These are phyloP conservation scores for Drosophila imparisetae DNA, from an alignment of 2,888 invertebrate genomes.

Conservation along the genomic window DNA sequence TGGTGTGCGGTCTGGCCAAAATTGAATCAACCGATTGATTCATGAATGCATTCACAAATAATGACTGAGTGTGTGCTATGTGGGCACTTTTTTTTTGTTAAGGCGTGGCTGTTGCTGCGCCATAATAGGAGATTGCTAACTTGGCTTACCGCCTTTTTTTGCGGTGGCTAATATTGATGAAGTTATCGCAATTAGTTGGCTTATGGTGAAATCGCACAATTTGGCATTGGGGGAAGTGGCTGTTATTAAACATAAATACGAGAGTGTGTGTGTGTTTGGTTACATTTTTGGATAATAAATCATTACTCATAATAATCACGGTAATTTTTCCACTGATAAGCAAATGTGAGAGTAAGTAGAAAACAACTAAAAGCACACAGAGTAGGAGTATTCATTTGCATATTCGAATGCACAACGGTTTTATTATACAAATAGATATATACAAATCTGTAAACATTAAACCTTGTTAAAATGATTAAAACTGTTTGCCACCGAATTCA, in stretches of 20 bases:
- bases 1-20: conserved; percentile 28
- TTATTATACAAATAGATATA: not conserved
- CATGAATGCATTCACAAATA: conserved; percentile 12
- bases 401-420: not conserved
- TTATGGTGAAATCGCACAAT: conserved; percentile 39
- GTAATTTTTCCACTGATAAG: not conserved
- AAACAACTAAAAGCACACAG: not conserved
- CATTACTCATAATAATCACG: conserved; percentile 12
- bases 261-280: not conserved
- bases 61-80: not conserved
- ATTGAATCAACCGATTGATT: conserved; percentile 40
- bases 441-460: not conserved
- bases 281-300: conserved; percentile 18
- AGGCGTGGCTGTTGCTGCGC: conserved; percentile 35
- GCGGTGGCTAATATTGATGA: conserved; percentile 40
- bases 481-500: not conserved
- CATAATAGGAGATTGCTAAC: conserved; percentile 23
- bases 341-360: not conserved
- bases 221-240: conserved; percentile 43
- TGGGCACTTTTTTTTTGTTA: conserved; percentile 6
- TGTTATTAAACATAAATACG: not conserved
- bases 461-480: not conserved
- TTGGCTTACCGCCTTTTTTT: conserved; percentile 20
- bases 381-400: not conserved
- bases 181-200: conserved; percentile 53